Base-by-base conservation (phyloP, 2,888 invertebrate genomes). In the Pseudolycoriella hygida region DNA sequence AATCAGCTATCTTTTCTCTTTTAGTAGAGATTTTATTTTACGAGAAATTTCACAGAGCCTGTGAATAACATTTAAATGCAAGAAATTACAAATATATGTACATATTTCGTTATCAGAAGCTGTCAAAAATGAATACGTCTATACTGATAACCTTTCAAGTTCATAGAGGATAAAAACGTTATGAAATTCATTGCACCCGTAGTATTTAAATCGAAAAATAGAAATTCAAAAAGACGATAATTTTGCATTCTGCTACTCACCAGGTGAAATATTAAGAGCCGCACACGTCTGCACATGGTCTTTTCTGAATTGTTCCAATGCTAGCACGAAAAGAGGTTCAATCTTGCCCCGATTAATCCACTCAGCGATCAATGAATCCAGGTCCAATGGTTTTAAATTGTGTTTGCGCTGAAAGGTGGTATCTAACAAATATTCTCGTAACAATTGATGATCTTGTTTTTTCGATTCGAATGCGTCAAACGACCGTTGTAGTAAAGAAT, bases 201-300 rank as follows among this genome's bases (percentile, higher is more conserved):
- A n/a, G n/a, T n/a, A n/a, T n/a, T n/a, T n/a, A n/a, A n/a, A n/a
- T n/a, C n/a, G n/a, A n/a, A n/a, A n/a, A n/a, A n/a, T n/a, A n/a
- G n/a, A n/a, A n/a, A n/a, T n/a, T n/a, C n/a, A n/a, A n/a, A n/a
- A n/a, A n/a, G n/a, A n/a, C n/a, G n/a, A n/a, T n/a, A n/a, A n/a
- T n/a, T n/a, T n/a, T n/a, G 25, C 8, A 25, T 25, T 34, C 15
- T 30, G 30, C 5, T 50, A 70, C 78, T 77, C 66, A 89, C 89
- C 88, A 67, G 83, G 80, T 61, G 88, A 83, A 66, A 90, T 89
- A 65, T 83, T 84, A 57, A 89, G 74, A 54, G 82, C 77, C 45
- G 77, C 77, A 66, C 88, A 89, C 10, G 87, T 85, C 58, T 75
- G 81, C 61, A 83, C 82, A 44, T 88, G 84, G 60, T 89, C 89